Conservation (phyloP, 2,113 vertebrate genomes). For the Oreochromis spilurus region DNA sequence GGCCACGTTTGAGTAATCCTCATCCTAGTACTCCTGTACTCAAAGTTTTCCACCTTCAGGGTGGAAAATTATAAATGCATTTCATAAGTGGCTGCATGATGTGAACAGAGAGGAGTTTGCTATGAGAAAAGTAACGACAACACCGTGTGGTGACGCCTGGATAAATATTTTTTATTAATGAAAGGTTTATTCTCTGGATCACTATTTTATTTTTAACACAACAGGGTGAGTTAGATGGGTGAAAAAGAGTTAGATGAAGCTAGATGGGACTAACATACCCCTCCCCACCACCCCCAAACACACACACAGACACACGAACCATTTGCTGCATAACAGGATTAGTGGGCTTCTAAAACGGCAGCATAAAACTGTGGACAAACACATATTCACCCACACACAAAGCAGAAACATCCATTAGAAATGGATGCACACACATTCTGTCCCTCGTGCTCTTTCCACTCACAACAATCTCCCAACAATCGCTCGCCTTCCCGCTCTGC, state of each 20-base stretch:
- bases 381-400: constrained; percentile 42
- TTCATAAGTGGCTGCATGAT: neutral
- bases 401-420: constrained; percentile 59
- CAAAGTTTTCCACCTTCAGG: neutral
- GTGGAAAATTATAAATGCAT: neutral
- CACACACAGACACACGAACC: neutral
- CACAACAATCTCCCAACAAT: neutral
- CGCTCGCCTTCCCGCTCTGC: neutral
- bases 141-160: too few species aligned
- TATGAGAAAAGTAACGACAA: too few species aligned
- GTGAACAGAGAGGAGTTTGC: neutral
- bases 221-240: neutral
- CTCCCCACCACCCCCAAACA: neutral
- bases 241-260: neutral
- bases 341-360: constrained; percentile 14
- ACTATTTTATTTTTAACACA: neutral
- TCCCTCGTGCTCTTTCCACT: neutral
- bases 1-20: neutral
- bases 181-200: neutral
- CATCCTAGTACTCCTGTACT: too few species aligned
- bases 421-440: constrained; percentile 17
- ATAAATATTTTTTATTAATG: too few species aligned
- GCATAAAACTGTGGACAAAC: constrained; percentile 27
- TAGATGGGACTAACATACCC: neutral
- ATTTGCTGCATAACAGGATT: constrained; percentile 45